Percentiles rank a stretch among this genome's conserved stretches.
Evolutionary conservation across 2,113 vertebrate species (phyloP).

Genomic region (Catagonus wagneri): DNA sequence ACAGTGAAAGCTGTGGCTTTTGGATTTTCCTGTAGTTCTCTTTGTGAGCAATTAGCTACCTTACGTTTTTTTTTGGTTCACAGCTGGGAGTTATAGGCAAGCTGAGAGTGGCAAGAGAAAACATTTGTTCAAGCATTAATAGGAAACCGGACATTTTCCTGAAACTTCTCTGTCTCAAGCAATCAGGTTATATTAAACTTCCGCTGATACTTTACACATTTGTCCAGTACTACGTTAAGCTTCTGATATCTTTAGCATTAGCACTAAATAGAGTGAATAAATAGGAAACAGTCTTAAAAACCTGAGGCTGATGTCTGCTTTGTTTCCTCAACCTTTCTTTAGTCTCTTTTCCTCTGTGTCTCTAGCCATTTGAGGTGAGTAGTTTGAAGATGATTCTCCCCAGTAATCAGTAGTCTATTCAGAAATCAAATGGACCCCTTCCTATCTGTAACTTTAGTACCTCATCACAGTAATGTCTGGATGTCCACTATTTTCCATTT

Average conservation of each 20-base stretch:
- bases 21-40: conserved; percentile 24
- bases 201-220: background rate
- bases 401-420: background rate
- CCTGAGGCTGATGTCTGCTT: background rate
- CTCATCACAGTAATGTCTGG: background rate
- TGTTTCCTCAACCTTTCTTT: background rate
- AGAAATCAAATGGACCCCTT: conserved; percentile 4
- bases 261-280: background rate
- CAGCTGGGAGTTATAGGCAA: conserved; percentile 22
- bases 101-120: background rate
- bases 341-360: background rate
- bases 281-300: background rate
- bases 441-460: background rate
- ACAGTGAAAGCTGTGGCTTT: conserved; percentile 39
- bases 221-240: background rate
- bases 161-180: conserved; percentile 3
- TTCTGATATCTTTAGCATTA: conserved; percentile 38
- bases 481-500: background rate
- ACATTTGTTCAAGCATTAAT: background rate
- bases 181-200: background rate
- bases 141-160: conserved; percentile 20
- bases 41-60: conserved; percentile 52
- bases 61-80: background rate
- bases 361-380: background rate
- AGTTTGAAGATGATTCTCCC: background rate